Evolutionary conservation across 1,140 invertebrate species (phyloP), one percentile per base, ranked within the genome.

Genomic region (Drosophila prosaltans): DNA sequence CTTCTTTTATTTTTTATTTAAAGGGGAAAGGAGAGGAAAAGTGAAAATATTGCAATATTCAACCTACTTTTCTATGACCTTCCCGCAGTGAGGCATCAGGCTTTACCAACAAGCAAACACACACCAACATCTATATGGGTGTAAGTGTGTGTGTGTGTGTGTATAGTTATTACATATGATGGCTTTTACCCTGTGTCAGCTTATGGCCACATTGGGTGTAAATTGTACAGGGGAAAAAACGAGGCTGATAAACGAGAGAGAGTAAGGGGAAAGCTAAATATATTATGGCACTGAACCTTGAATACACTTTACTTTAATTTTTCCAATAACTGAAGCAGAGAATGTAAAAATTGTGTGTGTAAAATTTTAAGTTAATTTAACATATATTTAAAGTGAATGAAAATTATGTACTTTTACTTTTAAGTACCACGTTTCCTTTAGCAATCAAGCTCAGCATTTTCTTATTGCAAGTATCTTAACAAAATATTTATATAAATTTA

Each of bases 11-110:
- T 6, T 36, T 36, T 36, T 36, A 36, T 36, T 36, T 36, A 36
- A 36, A 36, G 39, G 39, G 24, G 0, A 83, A 83, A 77, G 16
- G 16, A 16, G 28, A 21, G 39, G 51, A 57, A 57, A 59, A 59
- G 55, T 61, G 57, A 59, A 65, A 77, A 88, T 86, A 69, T 72
- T 88, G 76, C 83, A 88, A 72, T 82, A 79, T 86, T 88, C 80
- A 86, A 80, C 82, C 79, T 76, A 81, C 72, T 88, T 82, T 88
- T 64, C 70, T 73, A 61, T 64, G 69, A 69, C 76, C 73, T 70
- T 77, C 76, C 66, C 73, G 54, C 68, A 64, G 21, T 36, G 30
- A 62, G 54, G 26, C 71, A 62, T 30, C 60, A 60, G 36, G 58
- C n/a, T 5, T 11, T 26, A 48, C 66, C 55, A 61, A 64, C 61